phyloP scores from a whole-genome alignment of 2,113 vertebrate genomes.

The Nothocercus julius region DNA sequence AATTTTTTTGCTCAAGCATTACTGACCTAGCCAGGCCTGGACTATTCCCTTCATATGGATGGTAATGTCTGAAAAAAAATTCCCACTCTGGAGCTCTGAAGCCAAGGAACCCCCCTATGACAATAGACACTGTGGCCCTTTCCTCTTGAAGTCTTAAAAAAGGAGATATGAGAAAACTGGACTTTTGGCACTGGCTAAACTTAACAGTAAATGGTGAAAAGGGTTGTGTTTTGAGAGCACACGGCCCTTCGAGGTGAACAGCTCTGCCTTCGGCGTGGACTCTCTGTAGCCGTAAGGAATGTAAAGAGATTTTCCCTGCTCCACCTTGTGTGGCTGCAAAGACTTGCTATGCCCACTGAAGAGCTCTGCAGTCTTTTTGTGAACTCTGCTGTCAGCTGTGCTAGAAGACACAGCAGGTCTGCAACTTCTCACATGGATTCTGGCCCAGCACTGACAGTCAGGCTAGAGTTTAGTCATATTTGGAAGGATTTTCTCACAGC shows the following conservation, averaged over 20 bases:
- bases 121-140: background rate
- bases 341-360: background rate
- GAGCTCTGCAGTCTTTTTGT: background rate
- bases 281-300: rapidly evolving
- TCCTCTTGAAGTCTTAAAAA: background rate
- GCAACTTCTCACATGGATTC: background rate
- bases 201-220: background rate
- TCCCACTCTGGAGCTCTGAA: background rate
- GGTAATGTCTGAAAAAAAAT: background rate
- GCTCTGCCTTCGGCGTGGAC: background rate
- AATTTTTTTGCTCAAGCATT: too few species aligned
- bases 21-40: background rate
- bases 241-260: rapidly evolving
- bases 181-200: background rate
- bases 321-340: rapidly evolving
- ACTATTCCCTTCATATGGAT: background rate
- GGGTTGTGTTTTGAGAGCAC: background rate
- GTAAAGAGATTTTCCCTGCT: rapidly evolving
- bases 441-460: background rate
- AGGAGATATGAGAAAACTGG: background rate
- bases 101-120: background rate
- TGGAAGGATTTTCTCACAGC: background rate
- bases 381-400: rapidly evolving
- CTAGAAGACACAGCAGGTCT: background rate
- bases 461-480: background rate